These are phyloP conservation scores for Bursaphelenchus okinawaensis DNA, from an alignment of 2,888 invertebrate species.

Conservation along the genomic window DNA sequence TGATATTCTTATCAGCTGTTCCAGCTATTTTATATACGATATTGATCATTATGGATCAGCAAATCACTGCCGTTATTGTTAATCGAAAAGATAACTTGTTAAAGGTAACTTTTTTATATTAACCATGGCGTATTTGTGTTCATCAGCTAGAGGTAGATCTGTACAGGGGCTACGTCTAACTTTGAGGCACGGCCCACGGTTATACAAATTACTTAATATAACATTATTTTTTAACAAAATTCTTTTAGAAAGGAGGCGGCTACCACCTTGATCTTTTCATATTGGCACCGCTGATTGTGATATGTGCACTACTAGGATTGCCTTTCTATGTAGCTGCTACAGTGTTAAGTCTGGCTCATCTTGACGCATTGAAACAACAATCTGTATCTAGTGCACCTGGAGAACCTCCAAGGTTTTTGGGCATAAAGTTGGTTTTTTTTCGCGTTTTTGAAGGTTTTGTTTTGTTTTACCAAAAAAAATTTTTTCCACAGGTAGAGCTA, in stretches of 20 bases:
- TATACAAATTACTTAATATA: too few species aligned
- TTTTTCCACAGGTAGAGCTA: too few species aligned
- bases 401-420: conserved; percentile 73
- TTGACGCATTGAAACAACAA: conserved; percentile 83
- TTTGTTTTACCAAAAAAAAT: too few species aligned
- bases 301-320: conserved; percentile 74
- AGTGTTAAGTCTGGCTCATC: conserved; percentile 82
- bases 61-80: conserved; percentile 62
- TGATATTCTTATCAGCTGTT: conserved; percentile 54
- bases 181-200: too few species aligned
- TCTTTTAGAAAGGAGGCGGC: conserved; percentile 78
- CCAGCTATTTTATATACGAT: conserved; percentile 61
- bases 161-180: too few species aligned
- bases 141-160: too few species aligned
- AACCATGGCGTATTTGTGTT: too few species aligned
- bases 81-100: conserved; percentile 62
- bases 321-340: conserved; percentile 90
- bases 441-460: too few species aligned
- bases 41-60: conserved; percentile 62
- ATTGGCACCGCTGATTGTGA: conserved; percentile 74
- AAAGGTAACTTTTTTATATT: too few species aligned
- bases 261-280: conserved; percentile 90
- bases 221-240: too few species aligned
- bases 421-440: conserved; percentile 27
- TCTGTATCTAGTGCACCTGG: conserved; percentile 80